Base-by-base conservation (phyloP, 2,113 vertebrate species). In the Cryptoleucopteryx plumbea region DNA sequence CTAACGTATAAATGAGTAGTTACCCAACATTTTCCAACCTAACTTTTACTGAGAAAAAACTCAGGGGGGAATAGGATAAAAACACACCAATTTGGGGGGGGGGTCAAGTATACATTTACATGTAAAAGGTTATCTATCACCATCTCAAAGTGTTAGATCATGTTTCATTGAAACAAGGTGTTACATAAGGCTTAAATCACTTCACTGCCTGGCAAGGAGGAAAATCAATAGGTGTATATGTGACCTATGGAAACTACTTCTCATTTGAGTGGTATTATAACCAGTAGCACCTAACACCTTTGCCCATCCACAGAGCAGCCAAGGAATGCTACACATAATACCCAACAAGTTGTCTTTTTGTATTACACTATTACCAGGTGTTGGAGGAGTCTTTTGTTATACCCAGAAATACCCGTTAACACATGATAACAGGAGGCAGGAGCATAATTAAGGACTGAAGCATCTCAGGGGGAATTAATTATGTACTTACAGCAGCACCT, bases 61-160 rank as follows among this genome's bases (percentile, higher is more conserved):
- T 74, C 52, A 67, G 48, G 27, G 72, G n/a, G 4, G 26, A 80
- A 22, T 16, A 22, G 9, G 47, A 82, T 71, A 67, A 87, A 91
- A 63, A 3, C 27, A 73, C n/a, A 72, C 0, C 0, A 0, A 2
- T 53, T n/a, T 32, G 4, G 8, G 16, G 10, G 17, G 4, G 12
- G 1, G 40, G 40, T 42, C 40, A 93, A 75, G 81, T 16, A 31
- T 47, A 47, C 26, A 13, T 63, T 84, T 89, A 59, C 59, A 62
- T 45, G 78, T 85, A 72, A 75, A 85, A 94, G 36, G 53, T 94
- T 96, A 93, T 72, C 73, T 84, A 8, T 68, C 83, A 73, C 61
- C 78, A 85, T 88, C 83, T 87, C 40, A 34, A 75, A 67, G 72
- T 7, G 17, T 68, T 68, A 89, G 62, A 84, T 94, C 53, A 79